Conservation (phyloP, 2,888 invertebrate genomes). For the Diaperis boleti region DNA sequence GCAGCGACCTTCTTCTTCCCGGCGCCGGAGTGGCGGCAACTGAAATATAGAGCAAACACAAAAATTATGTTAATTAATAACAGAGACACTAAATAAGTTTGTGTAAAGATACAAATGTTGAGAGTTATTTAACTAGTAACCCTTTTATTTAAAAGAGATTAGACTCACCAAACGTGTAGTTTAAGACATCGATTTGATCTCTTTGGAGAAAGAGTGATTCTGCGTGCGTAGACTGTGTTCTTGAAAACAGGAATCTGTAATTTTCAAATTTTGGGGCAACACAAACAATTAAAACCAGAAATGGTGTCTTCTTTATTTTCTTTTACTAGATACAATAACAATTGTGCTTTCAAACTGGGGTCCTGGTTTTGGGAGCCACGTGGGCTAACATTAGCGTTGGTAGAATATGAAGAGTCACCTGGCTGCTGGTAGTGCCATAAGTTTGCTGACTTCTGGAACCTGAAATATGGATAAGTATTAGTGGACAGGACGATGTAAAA, state of each 20-base stretch:
- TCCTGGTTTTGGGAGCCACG: not conserved
- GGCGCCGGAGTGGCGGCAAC: not conserved
- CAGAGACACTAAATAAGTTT: no score
- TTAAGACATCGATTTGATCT: not conserved
- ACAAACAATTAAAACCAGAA: no score
- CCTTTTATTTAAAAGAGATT: not conserved
- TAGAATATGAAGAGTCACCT: not conserved
- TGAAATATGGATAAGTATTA: no score
- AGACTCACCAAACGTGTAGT: not conserved
- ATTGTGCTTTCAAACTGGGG: no score
- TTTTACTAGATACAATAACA: no score
- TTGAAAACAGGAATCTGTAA: not conserved
- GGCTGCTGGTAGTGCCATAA: not conserved
- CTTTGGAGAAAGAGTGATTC: not conserved
- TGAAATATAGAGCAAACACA: no score
- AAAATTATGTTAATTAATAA: no score
- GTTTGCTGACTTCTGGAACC: not conserved
- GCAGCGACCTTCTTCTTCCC: not conserved
- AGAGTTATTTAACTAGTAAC: no score
- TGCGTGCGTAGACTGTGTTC: not conserved
- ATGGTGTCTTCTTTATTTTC: no score
- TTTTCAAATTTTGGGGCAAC: not conserved
- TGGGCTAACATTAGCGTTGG: not conserved
- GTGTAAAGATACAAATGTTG: no score
- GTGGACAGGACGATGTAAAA: no score